Evolutionary conservation across 2,797 vertebrate genomes (phyloP).

Genomic region (Chelidonichthys spinosus): DNA sequence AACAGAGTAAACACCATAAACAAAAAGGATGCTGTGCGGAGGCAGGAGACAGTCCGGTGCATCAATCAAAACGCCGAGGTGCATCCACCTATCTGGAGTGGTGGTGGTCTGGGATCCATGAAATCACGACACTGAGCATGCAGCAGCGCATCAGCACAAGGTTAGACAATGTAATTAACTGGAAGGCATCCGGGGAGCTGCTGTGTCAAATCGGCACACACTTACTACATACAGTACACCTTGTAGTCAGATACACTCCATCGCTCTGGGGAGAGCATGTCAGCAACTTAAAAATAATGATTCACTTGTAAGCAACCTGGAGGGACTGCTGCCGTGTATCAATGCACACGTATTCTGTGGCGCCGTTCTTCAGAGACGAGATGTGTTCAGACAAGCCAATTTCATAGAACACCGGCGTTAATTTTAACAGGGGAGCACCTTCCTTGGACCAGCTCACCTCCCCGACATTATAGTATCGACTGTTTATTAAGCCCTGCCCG

Average conservation of each 20-base stretch:
- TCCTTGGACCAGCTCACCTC: not conserved
- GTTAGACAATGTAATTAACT: conserved; percentile 86
- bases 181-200: conserved; percentile 75
- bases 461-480: not conserved
- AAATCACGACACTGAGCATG: conserved; percentile 66
- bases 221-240: conserved; percentile 63
- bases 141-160: conserved; percentile 60
- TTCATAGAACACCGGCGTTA: not conserved
- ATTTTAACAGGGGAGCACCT: not conserved
- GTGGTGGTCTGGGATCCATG: conserved; percentile 51
- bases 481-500: not conserved
- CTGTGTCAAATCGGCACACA: conserved; percentile 79
- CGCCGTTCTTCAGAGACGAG: not conserved
- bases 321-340: conserved; percentile 11
- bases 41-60: conserved; percentile 38
- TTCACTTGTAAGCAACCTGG: conserved; percentile 55
- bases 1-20: conserved; percentile 46
- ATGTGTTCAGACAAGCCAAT: conserved; percentile 22
- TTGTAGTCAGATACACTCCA: conserved; percentile 70
- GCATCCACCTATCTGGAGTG: conserved; percentile 45
- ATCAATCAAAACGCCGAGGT: conserved; percentile 49
- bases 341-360: conserved; percentile 12
- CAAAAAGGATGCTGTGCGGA: conserved; percentile 21
- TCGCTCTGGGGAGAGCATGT: conserved; percentile 66
- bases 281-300: conserved; percentile 76